A percentile compares a stretch with the other conserved stretches of the same genome.
phyloP scores from a whole-genome alignment of 2,888 invertebrate species.

The Hylaea fasciaria region DNA sequence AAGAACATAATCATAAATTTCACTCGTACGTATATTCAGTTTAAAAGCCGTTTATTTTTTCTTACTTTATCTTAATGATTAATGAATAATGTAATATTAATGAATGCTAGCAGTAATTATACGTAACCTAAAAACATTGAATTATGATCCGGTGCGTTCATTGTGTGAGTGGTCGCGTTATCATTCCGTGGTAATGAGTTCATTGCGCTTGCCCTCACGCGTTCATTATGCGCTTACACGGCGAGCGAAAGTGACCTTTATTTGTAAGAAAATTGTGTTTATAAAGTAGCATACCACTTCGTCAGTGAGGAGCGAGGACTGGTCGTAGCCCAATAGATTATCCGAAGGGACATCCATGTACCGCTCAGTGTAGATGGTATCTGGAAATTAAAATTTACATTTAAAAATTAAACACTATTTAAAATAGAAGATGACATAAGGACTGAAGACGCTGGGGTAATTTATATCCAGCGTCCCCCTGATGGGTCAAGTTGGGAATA shows the following conservation, averaged over 20 bases:
- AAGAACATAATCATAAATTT: neutral
- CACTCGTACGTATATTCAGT: too few relatives aligned
- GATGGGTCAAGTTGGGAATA: too few relatives aligned
- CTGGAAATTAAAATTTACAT: conserved; percentile 75
- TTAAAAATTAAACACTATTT: neutral
- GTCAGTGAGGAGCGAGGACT: conserved; percentile 90
- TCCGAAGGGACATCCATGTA: conserved; percentile 96
- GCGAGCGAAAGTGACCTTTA: neutral
- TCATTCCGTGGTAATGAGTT: neutral
- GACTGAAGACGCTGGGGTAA: too few relatives aligned
- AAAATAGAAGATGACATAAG: too few relatives aligned
- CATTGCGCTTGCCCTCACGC: too few relatives aligned
- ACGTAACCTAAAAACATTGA: neutral
- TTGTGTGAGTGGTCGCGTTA: neutral
- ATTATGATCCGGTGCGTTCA: too few relatives aligned
- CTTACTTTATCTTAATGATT: too few relatives aligned
- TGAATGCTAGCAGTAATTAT: too few relatives aligned
- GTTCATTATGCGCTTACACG: too few relatives aligned
- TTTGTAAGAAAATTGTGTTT: neutral
- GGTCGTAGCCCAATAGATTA: conserved; percentile 90
- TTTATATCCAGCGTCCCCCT: too few relatives aligned
- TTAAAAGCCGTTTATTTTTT: too few relatives aligned
- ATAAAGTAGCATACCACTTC: conserved; percentile 63
- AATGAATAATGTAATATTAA: too few relatives aligned
- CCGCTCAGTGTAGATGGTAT: conserved; percentile 98